A percentile compares a stretch with the other conserved stretches of the same genome.
Conservation (phyloP, 2,888 invertebrate species). For the Heteromurus nitidus region DNA sequence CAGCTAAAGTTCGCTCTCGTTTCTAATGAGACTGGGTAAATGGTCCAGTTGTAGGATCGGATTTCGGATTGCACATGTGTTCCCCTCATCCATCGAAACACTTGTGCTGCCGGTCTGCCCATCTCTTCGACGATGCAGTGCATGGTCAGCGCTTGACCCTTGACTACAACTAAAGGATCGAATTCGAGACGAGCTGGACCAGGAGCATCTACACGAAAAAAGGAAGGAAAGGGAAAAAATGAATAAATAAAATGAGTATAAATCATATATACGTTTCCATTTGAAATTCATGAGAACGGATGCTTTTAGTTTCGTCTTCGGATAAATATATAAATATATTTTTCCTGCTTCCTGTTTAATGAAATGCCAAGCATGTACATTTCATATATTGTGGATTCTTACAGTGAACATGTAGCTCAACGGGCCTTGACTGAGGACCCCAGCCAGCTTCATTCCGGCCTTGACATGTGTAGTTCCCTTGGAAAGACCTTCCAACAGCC, state of each 20-base stretch:
- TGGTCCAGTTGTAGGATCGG: constrained; percentile 85
- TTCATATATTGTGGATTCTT: constrained; percentile 77
- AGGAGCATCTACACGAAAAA: constrained; percentile 84
- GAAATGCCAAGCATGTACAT: no score
- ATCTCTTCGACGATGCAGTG: constrained; percentile 88
- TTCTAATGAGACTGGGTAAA: constrained; percentile 88
- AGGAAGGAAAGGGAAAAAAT: constrained; percentile 36
- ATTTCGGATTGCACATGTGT: constrained; percentile 85
- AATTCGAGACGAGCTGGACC: constrained; percentile 87
- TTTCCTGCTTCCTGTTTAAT: not conserved
- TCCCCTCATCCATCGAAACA: constrained; percentile 88
- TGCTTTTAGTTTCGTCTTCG: not conserved
- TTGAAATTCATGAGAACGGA: constrained; percentile 48
- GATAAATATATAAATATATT: not conserved
- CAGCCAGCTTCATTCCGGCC: constrained; percentile 92
- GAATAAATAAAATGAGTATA: constrained; percentile 50
- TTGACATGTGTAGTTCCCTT: constrained; percentile 95
- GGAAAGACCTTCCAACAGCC: constrained; percentile 90
- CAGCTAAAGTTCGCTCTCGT: constrained; percentile 93
- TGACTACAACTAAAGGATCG: constrained; percentile 85
- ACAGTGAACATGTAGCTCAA: constrained; percentile 89
- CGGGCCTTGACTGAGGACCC: constrained; percentile 86
- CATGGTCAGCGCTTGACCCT: constrained; percentile 88
- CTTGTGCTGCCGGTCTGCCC: constrained; percentile 83
- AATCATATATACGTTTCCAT: constrained; percentile 27